Evolutionary conservation across 2,888 invertebrate species (phyloP).

Genomic region (Lymantria monacha): DNA sequence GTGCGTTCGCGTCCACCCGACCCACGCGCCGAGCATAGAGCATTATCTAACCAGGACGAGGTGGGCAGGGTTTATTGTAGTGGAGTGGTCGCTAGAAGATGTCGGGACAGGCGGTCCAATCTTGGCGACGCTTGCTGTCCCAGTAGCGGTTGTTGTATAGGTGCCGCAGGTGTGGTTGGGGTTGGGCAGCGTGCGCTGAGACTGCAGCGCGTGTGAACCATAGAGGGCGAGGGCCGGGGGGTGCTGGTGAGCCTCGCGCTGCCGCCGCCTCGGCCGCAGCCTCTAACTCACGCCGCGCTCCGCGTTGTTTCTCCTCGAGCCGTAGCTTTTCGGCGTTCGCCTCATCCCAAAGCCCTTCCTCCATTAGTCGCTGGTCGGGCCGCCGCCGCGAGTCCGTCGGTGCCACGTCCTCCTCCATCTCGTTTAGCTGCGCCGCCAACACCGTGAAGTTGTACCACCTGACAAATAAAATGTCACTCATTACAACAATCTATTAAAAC

Average conservation of each 20-base stretch:
- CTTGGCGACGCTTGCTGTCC: constrained; percentile 92
- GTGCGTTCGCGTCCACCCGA: constrained; percentile 2
- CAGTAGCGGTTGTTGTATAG: constrained; percentile 95
- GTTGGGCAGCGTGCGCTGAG: constrained; percentile 78
- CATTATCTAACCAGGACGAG: constrained; percentile 6
- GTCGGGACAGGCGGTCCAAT: constrained; percentile 96
- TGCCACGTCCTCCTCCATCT: constrained; percentile 94
- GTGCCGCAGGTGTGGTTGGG: constrained; percentile 83
- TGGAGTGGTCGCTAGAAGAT: constrained; percentile 85
- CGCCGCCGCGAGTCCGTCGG: constrained; percentile 96
- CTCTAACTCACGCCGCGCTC: constrained; percentile 89
- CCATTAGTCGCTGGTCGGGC: constrained; percentile 99
- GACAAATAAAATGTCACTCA: neutral
- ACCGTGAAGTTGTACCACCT: constrained; percentile 94
- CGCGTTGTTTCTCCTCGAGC: constrained; percentile 97
- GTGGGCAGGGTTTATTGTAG: neutral
- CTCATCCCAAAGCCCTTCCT: constrained; percentile 94
- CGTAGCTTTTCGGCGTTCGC: constrained; percentile 91
- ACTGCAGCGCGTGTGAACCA: constrained; percentile 96
- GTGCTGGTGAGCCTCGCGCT: constrained; percentile 83
- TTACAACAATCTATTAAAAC: neutral
- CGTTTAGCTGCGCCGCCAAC: constrained; percentile 98
- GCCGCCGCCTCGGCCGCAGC: constrained; percentile 88
- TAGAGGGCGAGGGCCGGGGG: constrained; percentile 87
- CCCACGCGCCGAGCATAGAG: constrained; percentile 20